phyloP scores from a whole-genome alignment of 2,113 vertebrate species.

The Illadopsis cleaveri region DNA sequence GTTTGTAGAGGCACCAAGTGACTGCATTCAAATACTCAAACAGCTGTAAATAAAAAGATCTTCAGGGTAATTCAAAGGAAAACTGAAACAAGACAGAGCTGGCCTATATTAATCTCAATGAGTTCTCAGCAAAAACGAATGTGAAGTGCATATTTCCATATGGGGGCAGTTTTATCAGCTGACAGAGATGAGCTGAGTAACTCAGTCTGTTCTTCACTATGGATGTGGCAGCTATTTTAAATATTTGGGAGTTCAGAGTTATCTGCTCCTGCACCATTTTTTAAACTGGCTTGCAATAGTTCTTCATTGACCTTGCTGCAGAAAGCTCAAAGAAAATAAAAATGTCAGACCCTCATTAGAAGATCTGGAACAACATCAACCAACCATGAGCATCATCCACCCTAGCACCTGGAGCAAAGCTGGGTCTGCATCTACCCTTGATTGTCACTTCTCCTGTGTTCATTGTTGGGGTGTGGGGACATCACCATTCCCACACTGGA shows the following conservation, averaged over 20 bases:
- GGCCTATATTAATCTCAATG: neutral
- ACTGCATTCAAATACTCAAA: neutral
- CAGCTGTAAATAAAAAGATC: conserved; percentile 22
- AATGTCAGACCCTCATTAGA: neutral
- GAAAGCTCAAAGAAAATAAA: conserved; percentile 4
- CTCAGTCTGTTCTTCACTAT: neutral
- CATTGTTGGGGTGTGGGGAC: neutral
- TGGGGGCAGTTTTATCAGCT: neutral
- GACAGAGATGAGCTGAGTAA: conserved; percentile 7
- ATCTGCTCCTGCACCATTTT: conserved; percentile 45
- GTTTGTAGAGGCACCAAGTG: neutral
- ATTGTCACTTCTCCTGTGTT: neutral
- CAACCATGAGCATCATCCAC: neutral
- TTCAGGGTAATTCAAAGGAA: neutral
- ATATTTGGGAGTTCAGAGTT: conserved; percentile 36
- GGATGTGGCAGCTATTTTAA: conserved; percentile 42
- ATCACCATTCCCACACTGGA: neutral
- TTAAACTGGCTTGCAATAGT: conserved; percentile 44
- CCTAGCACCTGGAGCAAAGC: neutral
- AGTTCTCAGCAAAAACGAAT: neutral
- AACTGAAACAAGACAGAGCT: neutral
- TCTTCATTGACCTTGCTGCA: conserved; percentile 32
- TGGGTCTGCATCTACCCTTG: neutral
- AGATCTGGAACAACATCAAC: neutral
- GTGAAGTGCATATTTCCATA: conserved; percentile 39